Base-by-base conservation (phyloP, 2,888 invertebrate genomes). In the Ectobius pallidus region DNA sequence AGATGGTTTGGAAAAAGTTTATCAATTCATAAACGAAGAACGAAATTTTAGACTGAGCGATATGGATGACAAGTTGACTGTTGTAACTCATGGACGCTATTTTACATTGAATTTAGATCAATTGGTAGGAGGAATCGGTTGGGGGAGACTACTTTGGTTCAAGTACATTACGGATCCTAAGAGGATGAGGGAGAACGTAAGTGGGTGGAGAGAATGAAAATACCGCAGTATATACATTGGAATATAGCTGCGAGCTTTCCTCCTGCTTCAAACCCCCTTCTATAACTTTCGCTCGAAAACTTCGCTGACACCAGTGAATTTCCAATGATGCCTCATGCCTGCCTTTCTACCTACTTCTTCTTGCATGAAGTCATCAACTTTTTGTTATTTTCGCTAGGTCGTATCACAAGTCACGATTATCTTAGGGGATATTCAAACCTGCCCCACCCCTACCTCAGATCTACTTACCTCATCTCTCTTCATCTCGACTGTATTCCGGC, bases 321-420 rank as follows among this genome's bases (percentile, higher is more conserved):
- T 71, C 71, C 71, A 55, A 71, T 71, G 71, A 65, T 22, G 65
- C 61, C n/a, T 30, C 25, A 1, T 55, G 55, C 55, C 69, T 39
- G 16, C 71, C 65, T 39, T n/a, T 42, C 44, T 30, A 52, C 52
- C 65, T 71, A 65, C 71, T 71, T 71, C 63, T 71, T 52, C 71
- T 71, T 63, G 71, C 71, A 71, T 71, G 71, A 71, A 71, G 65
- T 71, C 71, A 71, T 71, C 71, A 71, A 62, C 65, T 39, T 71
- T 71, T 71, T 70, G 70, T 70, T 70, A 70, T 70, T 70, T 70
- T 58, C 70, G 58, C 30, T 52, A 44, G 61, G 44, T 70, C 70
- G 70, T 70, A 70, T 70, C 70, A 70, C 70, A 70, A 70, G 70
- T 70, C 70, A 70, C 55, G 61, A 70, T 70, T 70, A 70, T 70